Base-by-base conservation (phyloP, 2,888 invertebrate genomes). In the Scaptodrosophila latifasciaeformis region DNA sequence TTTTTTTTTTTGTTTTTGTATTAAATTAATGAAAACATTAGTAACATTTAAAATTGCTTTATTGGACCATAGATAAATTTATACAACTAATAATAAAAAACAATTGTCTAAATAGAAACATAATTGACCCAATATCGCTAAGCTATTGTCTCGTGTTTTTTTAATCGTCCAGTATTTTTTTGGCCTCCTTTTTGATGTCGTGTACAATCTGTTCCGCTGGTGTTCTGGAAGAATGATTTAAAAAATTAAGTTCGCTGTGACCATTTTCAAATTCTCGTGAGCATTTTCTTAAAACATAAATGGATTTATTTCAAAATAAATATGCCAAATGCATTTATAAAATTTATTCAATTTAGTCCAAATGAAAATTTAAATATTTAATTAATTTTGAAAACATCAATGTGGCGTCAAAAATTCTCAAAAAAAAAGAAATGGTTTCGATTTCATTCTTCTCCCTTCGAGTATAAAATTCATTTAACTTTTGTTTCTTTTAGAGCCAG, bases 121-220 rank as follows among this genome's bases (percentile, higher is more conserved):
- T 7, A 24, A 3, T 24, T 24, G 4, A 7, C 24, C 7, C 24
- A 24, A 24, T 7, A 12, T 24, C 24, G 24, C 24, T 7, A 7
- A 24, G 35, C 12, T n/a, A 44, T 30, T 60, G 61, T 65, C 35
- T 34, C 40, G 54, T 29, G 9, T 46, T 10, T 15, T 27, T 17
- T 51, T 50, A 76, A 55, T 80, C 76, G 29, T 83, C 71, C 37
- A 82, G 37, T 21, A 81, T 59, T 47, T 81, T 82, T 43, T 82
- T 82, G 27, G 78, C 76, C 48, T 66, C 69, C 49, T 74, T 82
- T 48, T 81, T 82, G 7, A 81, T 67, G 54, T 81, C 79, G 27
- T 82, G 53, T 13, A 74, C 63, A 1, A 83, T 54, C 34, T 83
- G 67, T 13, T 83, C 82, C 6, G 66, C 66, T 2, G 77, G 44